These are phyloP conservation scores for Cheilosia soror DNA, from an alignment of 2,888 invertebrate species.

Conservation along the genomic window DNA sequence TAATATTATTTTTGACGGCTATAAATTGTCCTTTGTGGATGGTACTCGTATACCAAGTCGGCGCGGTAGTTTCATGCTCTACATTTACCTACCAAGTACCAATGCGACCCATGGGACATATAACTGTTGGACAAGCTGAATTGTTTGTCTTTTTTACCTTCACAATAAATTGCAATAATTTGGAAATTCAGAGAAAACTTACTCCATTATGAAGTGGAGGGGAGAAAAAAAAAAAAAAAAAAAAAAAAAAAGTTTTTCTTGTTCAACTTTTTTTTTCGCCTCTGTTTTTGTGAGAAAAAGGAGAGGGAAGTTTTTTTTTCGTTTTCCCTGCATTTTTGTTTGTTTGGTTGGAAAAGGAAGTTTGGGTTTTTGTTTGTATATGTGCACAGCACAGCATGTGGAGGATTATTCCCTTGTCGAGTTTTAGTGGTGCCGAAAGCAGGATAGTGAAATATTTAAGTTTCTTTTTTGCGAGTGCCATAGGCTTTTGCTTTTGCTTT, in stretches of 20 bases:
- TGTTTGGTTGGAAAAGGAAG: slow-evolving; percentile 7
- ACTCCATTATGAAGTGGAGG: slow-evolving; percentile 46
- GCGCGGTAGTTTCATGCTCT: slow-evolving; percentile 16
- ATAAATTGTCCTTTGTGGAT: slow-evolving; percentile 65
- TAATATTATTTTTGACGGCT: slow-evolving; percentile 63
- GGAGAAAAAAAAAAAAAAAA: slow-evolving; percentile 1
- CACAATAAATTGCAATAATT: slow-evolving; percentile 68
- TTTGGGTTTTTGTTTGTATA: slow-evolving; percentile 13
- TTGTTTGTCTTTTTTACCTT: slow-evolving; percentile 73
- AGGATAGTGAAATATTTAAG: slow-evolving; percentile 36
- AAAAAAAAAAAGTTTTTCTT: slow-evolving; percentile 19
- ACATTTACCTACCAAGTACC: slow-evolving; percentile 52
- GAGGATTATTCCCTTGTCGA: slow-evolving; percentile 53
- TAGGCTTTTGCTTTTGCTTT: not conserved
- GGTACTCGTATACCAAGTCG: slow-evolving; percentile 11
- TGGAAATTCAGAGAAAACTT: slow-evolving; percentile 57
- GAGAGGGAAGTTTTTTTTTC: not conserved
- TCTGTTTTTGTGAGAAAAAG: slow-evolving; percentile 2
- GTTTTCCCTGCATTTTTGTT: not conserved
- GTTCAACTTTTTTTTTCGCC: slow-evolving; percentile 5
- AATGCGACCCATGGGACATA: slow-evolving; percentile 68
- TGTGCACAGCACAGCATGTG: slow-evolving; percentile 15
- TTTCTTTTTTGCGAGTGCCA: slow-evolving; percentile 15
- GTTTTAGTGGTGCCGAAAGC: slow-evolving; percentile 35
- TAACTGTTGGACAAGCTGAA: slow-evolving; percentile 68